Percentiles rank a stretch among this genome's conserved stretches.
These are phyloP conservation scores for Bambusicola thoracicus DNA, from an alignment of 2,113 vertebrate species.

Conservation along the genomic window DNA sequence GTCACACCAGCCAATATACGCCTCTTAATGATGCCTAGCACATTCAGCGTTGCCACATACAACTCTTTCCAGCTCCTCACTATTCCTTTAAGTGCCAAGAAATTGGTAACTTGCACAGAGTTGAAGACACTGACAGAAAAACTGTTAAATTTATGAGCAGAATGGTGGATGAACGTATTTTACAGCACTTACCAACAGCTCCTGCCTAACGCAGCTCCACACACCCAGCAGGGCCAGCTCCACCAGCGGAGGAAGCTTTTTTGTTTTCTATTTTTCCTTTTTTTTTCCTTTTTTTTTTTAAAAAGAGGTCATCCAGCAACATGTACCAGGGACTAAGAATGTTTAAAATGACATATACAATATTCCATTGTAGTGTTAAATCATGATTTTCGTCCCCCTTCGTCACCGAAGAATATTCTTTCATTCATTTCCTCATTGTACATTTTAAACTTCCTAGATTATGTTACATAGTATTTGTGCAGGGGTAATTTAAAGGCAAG, in stretches of 20 bases:
- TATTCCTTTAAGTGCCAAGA: slow-evolving; percentile 28
- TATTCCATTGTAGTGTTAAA: slow-evolving; percentile 70
- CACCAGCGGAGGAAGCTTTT: slow-evolving; percentile 57
- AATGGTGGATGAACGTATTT: slow-evolving; percentile 32
- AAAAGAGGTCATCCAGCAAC: slow-evolving; percentile 75
- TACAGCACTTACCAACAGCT: slow-evolving; percentile 49
- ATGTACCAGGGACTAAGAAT: slow-evolving; percentile 73
- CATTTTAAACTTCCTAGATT: slow-evolving; percentile 79
- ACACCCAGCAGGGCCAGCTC: slow-evolving; percentile 63
- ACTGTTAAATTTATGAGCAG: slow-evolving; percentile 53
- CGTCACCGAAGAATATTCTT: slow-evolving; percentile 65
- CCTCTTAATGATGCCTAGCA: not conserved
- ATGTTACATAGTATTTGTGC: slow-evolving; percentile 80
- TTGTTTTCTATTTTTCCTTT: slow-evolving; percentile 11
- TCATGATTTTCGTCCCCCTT: slow-evolving; percentile 58
- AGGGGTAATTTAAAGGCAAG: slow-evolving; percentile 90
- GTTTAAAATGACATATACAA: slow-evolving; percentile 77
- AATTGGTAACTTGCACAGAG: slow-evolving; percentile 33
- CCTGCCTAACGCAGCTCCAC: slow-evolving; percentile 47
- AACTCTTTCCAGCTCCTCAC: slow-evolving; percentile 31
- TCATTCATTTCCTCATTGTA: slow-evolving; percentile 57
- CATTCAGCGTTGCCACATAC: not conserved
- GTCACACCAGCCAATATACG: not conserved
- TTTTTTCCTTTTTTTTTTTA: slow-evolving; percentile 10
- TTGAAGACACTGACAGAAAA: slow-evolving; percentile 62